Evolutionary conservation across 2,113 vertebrate species (phyloP), one percentile per base, ranked within the genome.

Genomic region (Trichechus manatus): DNA sequence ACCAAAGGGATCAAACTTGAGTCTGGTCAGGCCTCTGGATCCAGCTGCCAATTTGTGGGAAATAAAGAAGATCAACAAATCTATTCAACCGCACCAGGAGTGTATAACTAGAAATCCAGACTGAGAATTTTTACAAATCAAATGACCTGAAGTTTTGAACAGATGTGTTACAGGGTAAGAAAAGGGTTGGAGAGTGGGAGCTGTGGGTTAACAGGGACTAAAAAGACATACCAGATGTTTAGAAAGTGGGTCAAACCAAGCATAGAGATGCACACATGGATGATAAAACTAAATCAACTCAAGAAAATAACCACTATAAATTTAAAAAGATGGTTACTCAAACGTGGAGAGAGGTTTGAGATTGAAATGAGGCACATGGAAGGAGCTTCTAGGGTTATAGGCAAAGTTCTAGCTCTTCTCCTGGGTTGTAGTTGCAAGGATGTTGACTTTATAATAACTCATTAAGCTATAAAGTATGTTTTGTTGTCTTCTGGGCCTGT

Each of bases 231-330:
- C 53, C 22, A 11, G 23, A 15, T 31, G 66, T 59, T 75, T 4
- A 0, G 29, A 15, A 50, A 61, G 42, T 74, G 3, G 64, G 3
- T 63, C 70, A 83, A 82, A 88, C 13, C 36, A 96, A 89, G 66
- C 27, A 59, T 36, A 79, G 63, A 2, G 9, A 66, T 72, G 20
- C 75, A 42, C 17, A 63, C 11, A 64, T 4, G 9, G 11, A 17
- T 85, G 27, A 50, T n/a, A 86, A 88, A 78, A 47, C 86, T 85
- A 85, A 92, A 50, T 75, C 61, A 83, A 63, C 15, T 81, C 36
- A 72, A 72, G 23, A 23, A 90, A 42, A 5, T 44, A 74, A 36
- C 1, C 6, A 36, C 42, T 79, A 74, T 68, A n/a, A 91, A 74
- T 64, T 97, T 5, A 83, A 7, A 0, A 27, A 13, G 75, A 50